Base-by-base conservation (phyloP, 2,888 invertebrate species). In the Callyntrura guangdongensis region DNA sequence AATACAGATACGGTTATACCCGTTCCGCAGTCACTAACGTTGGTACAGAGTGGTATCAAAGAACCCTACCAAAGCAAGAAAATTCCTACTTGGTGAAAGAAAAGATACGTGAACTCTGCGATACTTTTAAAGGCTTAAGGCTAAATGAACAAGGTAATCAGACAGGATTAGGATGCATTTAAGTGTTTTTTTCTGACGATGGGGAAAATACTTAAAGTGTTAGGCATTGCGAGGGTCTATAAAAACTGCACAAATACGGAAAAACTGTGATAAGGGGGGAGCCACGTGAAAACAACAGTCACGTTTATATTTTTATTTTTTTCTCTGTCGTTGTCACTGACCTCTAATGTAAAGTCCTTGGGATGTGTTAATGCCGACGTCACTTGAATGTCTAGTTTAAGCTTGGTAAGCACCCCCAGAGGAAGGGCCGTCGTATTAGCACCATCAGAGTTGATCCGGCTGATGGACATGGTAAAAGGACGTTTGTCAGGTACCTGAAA, bases 401-500 rank as follows among this genome's bases (percentile, higher is more conserved):
- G 86, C 45, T 86, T 90, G 11, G 86, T 69, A 8, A 86, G 59
- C n/a, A 47, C 25, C 1, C 90, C 90, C 47, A 90, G 12, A 9
- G 59, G 59, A 9, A 90, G 11, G 14, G 45, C 11, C 17, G 90
- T 67, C 11, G 67, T 67, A 61, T 69, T 79, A 79, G 69, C 79
- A 45, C 69, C 81, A 20, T 67, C 64, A 8, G 61, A 49, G 72
- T 86, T 61, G 45, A 85, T 14, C 17, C 90, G 56, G n/a, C 64
- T 86, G 79, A 90, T 90, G 74, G 81, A 69, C 90, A 90, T 90
- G 59, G 56, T 90, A 20, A 86, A 90, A 25, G 81, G 81, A 6
- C 86, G 27, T 81, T 82, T 81, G 45, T 90, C 90, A 90, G 86
- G 90, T 86, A 90, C 90, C 86, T 90, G n/a, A n/a, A n/a, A n/a